A percentile compares a stretch with the other conserved stretches of the same genome.
Conservation (phyloP, 2,888 invertebrate species). For the Acanthosepion pharaonis region DNA sequence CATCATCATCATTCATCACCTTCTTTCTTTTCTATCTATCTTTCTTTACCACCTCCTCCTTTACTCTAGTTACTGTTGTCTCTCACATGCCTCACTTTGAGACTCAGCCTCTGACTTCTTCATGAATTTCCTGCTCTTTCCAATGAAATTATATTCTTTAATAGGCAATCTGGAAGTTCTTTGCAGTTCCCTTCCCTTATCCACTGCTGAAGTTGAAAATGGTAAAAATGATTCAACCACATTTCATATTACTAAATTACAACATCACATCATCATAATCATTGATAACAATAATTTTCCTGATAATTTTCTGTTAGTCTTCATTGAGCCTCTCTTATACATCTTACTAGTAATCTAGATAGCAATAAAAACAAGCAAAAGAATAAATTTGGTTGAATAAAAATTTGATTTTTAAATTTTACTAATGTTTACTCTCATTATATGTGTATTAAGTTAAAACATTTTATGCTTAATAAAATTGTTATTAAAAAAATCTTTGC, state of each 20-base stretch:
- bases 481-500: not conserved
- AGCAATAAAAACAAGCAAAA: not conserved
- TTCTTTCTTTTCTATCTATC: not conserved
- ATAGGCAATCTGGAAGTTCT: conserved; percentile 37
- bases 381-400: not conserved
- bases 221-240: not conserved
- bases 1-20: not conserved
- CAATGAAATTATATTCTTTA: conserved; percentile 41
- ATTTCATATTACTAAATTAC: not conserved
- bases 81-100: not conserved
- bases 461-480: not conserved
- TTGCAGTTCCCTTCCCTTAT: not conserved
- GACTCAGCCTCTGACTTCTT: not conserved
- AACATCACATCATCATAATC: not conserved
- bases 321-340: not conserved
- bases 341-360: not conserved
- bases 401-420: not conserved
- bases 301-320: not conserved
- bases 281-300: not conserved
- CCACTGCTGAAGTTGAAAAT: not conserved
- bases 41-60: not conserved
- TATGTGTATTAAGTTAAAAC: too few relatives aligned
- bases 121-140: conserved; percentile 41
- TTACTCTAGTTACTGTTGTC: not conserved
- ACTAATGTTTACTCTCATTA: not conserved